Base-by-base conservation (phyloP, 1,140 invertebrate genomes). In the Pemphigus obesinymphae region DNA sequence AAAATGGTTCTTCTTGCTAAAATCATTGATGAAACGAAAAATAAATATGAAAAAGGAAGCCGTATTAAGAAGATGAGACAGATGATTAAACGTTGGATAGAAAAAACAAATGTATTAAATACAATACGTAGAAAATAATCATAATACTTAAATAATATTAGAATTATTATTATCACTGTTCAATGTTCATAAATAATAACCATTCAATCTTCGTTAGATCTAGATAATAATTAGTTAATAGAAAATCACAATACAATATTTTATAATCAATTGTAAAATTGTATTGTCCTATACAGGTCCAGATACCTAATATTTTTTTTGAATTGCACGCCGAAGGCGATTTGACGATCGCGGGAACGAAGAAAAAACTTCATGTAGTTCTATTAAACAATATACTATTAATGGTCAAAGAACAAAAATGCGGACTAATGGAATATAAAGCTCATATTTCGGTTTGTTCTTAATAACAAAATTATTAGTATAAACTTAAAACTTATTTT, bases 101-200 rank as follows among this genome's bases (percentile, higher is more conserved):
- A 80, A 29, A 80, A 58, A 63, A 80, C 26, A 80, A 61, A 80
- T n/a, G 76, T 80, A 80, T 61, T 58, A 13, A n/a, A n/a, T n/a
- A 26, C 17, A 10, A 5, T 55, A 26, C 6, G 7, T 55, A 55
- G 7, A 1, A 26, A 8, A 26, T 26, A 10, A 26, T 26, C 26
- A 55, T 26, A 26, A 55, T 55, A 4, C 23, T 26, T 7, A 26
- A 26, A 55, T 26, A n/a, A n/a, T n/a, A n/a, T n/a, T n/a, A n/a
- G n/a, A n/a, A n/a, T n/a, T n/a, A n/a, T n/a, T n/a, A n/a, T n/a
- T n/a, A n/a, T n/a, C n/a, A n/a, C n/a, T n/a, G n/a, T n/a, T n/a
- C n/a, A n/a, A n/a, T n/a, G n/a, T n/a, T n/a, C n/a, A n/a, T n/a
- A n/a, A n/a, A n/a, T n/a, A 8, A 55, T 55, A 55, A 55, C 20